These are phyloP conservation scores for Meloe dianella DNA, from an alignment of 2,888 invertebrate species.

Conservation along the genomic window DNA sequence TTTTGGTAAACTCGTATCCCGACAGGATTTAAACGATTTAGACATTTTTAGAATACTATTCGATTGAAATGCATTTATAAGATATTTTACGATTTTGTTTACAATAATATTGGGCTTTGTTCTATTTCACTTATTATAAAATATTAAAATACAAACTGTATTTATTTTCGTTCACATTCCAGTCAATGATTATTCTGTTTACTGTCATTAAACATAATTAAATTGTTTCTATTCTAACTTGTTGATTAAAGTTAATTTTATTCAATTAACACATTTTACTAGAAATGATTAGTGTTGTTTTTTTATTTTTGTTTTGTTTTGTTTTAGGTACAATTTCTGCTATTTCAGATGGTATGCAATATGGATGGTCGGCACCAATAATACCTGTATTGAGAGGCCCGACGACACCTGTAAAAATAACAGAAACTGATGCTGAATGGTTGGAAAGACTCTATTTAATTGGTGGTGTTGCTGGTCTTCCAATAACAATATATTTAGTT, in stretches of 20 bases:
- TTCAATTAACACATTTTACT: conserved; percentile 15
- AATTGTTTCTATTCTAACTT: conserved; percentile 6
- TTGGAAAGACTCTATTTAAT: conserved; percentile 50
- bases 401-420: conserved; percentile 50
- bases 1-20: background rate
- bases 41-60: background rate
- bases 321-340: conserved; percentile 57
- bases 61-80: background rate
- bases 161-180: background rate
- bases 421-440: conserved; percentile 46
- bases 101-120: background rate
- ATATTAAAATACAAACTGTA: background rate
- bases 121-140: background rate
- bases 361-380: conserved; percentile 58
- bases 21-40: background rate
- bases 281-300: background rate
- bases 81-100: background rate
- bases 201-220: conserved; percentile 11
- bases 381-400: conserved; percentile 49
- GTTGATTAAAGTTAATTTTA: no score
- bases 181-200: conserved; percentile 20
- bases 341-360: conserved; percentile 59
- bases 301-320: conserved; percentile 24
- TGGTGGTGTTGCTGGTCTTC: conserved; percentile 52
- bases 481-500: conserved; percentile 51